Conservation (phyloP, 2,888 invertebrate genomes). For the Lampropteryx suffumata region DNA sequence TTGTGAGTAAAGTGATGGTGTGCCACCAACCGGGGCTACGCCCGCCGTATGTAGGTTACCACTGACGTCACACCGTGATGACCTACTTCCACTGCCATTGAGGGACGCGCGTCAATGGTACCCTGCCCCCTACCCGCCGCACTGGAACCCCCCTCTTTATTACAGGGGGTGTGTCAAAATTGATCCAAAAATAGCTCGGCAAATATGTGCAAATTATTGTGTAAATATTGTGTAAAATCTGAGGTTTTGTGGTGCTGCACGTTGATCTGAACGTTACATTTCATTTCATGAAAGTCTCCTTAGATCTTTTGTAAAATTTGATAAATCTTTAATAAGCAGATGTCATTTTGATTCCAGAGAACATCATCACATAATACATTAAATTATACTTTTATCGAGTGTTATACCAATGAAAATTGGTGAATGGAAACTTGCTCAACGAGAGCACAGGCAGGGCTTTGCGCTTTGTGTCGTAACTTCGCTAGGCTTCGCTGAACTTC, state of each 20-base stretch:
- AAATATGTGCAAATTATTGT: neutral
- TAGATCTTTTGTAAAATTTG: no score
- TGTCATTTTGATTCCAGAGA: no score
- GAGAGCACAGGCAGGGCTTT: neutral
- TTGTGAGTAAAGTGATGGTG: conserved; percentile 47
- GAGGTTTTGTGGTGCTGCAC: no score
- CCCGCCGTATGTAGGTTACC: conserved; percentile 75
- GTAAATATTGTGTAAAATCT: no score
- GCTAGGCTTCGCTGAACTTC: conserved; percentile 8
- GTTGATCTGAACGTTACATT: no score
- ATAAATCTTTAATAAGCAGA: no score
- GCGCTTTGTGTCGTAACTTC: conserved; percentile 8
- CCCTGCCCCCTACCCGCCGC: conserved; percentile 45
- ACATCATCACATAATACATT: no score
- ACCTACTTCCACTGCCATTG: conserved; percentile 78
- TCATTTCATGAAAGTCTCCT: no score
- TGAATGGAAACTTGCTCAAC: no score
- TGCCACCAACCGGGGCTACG: conserved; percentile 58
- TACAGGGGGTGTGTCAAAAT: conserved; percentile 40
- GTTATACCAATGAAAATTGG: no score
- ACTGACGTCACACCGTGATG: conserved; percentile 74
- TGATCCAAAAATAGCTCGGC: conserved; percentile 28
- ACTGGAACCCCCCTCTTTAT: conserved; percentile 45
- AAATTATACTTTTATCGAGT: no score
- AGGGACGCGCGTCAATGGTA: conserved; percentile 80